Evolutionary conservation across 2,797 vertebrate genomes (phyloP).

Genomic region (Capromys pilorides): DNA sequence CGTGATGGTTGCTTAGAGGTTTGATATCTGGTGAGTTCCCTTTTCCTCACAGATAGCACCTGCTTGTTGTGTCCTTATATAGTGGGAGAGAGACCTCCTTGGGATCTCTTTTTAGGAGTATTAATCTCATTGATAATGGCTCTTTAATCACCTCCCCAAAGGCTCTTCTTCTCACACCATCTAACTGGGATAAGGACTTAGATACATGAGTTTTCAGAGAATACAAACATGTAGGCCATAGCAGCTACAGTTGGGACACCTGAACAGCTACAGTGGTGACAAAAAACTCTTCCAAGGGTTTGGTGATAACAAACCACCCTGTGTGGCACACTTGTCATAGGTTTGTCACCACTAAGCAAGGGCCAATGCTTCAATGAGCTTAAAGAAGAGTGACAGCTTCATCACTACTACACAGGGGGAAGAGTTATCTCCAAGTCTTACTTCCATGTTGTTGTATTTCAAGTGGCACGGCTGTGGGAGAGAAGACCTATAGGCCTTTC

Average conservation of each 20-base stretch:
- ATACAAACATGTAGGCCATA: not conserved
- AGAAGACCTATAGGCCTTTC: not conserved
- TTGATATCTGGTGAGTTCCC: not conserved
- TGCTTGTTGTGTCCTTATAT: not conserved
- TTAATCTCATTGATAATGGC: not conserved
- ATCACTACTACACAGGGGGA: not conserved
- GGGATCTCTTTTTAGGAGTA: not conserved
- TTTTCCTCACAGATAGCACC: not conserved
- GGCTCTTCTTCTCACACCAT: not conserved
- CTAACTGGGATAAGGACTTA: not conserved
- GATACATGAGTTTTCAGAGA: not conserved
- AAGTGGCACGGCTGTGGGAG: not conserved
- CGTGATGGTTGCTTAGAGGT: not conserved
- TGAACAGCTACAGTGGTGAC: not conserved
- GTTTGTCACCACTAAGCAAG: not conserved
- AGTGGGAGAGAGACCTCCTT: not conserved
- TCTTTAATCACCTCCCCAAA: not conserved
- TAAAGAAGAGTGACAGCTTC: not conserved
- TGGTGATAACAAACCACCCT: not conserved
- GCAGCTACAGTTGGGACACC: not conserved
- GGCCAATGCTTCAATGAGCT: not conserved
- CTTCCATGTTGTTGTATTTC: not conserved
- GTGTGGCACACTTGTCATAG: not conserved
- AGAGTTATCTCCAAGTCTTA: not conserved
- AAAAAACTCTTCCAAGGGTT: not conserved